Percentiles rank a stretch among this genome's conserved stretches.
Evolutionary conservation across 2,113 vertebrate genomes (phyloP).

Genomic region (Hemicordylus capensis): DNA sequence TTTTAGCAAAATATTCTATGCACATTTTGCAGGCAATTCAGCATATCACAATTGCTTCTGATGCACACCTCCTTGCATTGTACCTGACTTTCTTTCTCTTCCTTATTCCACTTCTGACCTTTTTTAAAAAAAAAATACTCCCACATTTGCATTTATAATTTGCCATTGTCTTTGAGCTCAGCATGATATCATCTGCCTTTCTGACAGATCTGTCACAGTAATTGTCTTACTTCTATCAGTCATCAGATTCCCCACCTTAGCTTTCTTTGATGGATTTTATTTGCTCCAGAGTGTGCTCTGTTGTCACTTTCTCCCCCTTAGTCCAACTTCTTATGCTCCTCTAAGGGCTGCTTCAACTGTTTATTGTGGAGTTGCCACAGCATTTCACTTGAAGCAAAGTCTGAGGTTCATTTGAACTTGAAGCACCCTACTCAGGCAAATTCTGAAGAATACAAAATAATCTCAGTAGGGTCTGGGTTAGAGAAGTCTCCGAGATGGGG

Average conservation of each 20-base stretch:
- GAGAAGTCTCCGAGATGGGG: not conserved
- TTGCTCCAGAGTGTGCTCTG: conserved; percentile 46
- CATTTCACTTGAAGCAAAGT: not conserved
- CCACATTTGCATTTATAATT: conserved; percentile 73
- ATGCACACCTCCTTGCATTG: not conserved
- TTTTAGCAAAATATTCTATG: too few relatives aligned
- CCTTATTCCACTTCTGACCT: conserved; percentile 31
- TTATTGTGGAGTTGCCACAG: not conserved
- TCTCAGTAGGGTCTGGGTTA: not conserved
- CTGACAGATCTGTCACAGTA: conserved; percentile 68
- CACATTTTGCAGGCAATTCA: not conserved
- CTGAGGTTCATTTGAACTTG: not conserved
- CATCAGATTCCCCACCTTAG: conserved; percentile 54
- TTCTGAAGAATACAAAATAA: not conserved
- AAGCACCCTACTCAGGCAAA: not conserved
- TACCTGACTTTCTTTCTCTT: conserved; percentile 24
- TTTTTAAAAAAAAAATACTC: conserved; percentile 45
- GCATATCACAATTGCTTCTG: not conserved
- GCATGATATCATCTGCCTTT: conserved; percentile 42
- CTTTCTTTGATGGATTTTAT: conserved; percentile 50
- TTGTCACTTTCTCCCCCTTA: conserved; percentile 46
- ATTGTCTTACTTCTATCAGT: conserved; percentile 58
- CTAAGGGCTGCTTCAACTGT: conserved; percentile 30
- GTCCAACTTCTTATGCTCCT: conserved; percentile 32
- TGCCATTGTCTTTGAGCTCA: conserved; percentile 55